phyloP scores from a whole-genome alignment of 2,888 invertebrate species.

The Andrena minutula region DNA sequence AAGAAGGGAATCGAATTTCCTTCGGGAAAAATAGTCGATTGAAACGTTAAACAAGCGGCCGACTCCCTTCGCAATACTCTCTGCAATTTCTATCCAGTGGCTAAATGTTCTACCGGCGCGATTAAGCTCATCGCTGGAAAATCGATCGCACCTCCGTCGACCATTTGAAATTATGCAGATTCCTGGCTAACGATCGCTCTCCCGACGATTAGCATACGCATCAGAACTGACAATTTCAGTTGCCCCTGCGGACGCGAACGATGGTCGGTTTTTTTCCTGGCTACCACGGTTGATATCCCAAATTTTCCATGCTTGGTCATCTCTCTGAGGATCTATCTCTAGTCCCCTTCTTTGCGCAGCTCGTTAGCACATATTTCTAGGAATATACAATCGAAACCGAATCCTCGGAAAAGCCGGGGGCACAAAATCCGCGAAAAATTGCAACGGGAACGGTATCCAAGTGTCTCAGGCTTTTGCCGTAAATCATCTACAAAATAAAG shows the following conservation, averaged over 20 bases:
- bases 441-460: not conserved
- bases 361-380: too few species aligned
- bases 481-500: slow-evolving; percentile 16
- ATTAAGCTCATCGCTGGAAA: slow-evolving; percentile 44
- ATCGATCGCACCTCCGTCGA: slow-evolving; percentile 46
- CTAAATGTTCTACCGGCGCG: slow-evolving; percentile 36
- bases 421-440: not conserved
- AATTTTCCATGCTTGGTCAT: too few species aligned
- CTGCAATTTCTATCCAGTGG: slow-evolving; percentile 30
- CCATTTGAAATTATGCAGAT: slow-evolving; percentile 63
- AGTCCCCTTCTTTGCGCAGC: too few species aligned
- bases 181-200: slow-evolving; percentile 47
- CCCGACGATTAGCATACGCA: slow-evolving; percentile 31
- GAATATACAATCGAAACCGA: too few species aligned
- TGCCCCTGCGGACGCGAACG: not conserved
- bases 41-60: not conserved
- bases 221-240: slow-evolving; percentile 10
- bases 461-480: not conserved
- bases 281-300: not conserved
- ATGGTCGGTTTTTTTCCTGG: not conserved
- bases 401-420: too few species aligned
- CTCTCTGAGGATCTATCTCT: too few species aligned
- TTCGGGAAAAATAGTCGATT: not conserved
- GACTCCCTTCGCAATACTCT: not conserved
- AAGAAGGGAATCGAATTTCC: not conserved